A percentile compares a stretch with the other conserved stretches of the same genome.
phyloP scores from a whole-genome alignment of 2,888 invertebrate species.

The Apodemia mormo region DNA sequence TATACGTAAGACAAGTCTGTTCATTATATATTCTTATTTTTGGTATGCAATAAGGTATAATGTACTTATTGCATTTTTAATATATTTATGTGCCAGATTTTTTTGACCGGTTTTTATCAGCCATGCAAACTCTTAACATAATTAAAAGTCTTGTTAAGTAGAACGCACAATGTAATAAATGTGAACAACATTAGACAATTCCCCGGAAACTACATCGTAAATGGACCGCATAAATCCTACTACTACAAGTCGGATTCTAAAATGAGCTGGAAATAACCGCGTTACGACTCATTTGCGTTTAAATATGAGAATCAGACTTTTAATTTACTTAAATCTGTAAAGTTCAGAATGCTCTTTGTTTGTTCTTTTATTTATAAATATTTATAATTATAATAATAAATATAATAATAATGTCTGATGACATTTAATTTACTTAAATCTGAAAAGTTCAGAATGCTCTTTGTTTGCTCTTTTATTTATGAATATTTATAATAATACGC shows the following conservation, averaged over 20 bases:
- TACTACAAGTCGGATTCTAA: slow-evolving; percentile 12
- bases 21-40: too few species aligned
- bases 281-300: slow-evolving; percentile 13
- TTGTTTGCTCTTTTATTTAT: too few species aligned
- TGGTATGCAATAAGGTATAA: too few species aligned
- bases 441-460: neutral
- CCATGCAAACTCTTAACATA: neutral
- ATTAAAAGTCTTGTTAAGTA: neutral
- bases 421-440: slow-evolving; percentile 2
- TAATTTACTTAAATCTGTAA: neutral
- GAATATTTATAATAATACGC: too few species aligned
- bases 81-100: too few species aligned
- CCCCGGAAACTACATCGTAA: neutral
- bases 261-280: slow-evolving; percentile 15
- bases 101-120: too few species aligned
- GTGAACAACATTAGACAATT: slow-evolving; percentile 9
- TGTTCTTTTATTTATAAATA: too few species aligned
- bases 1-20: too few species aligned
- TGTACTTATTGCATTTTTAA: too few species aligned
- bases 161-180: neutral
- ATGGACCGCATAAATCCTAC: slow-evolving; percentile 2
- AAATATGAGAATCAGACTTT: slow-evolving; percentile 3
- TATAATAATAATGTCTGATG: too few species aligned
- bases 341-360: neutral
- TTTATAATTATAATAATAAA: too few species aligned